Percentiles rank a stretch among this genome's conserved stretches.
Conservation (phyloP, 1,140 invertebrate genomes). For the Atopsyche davidsoni region DNA sequence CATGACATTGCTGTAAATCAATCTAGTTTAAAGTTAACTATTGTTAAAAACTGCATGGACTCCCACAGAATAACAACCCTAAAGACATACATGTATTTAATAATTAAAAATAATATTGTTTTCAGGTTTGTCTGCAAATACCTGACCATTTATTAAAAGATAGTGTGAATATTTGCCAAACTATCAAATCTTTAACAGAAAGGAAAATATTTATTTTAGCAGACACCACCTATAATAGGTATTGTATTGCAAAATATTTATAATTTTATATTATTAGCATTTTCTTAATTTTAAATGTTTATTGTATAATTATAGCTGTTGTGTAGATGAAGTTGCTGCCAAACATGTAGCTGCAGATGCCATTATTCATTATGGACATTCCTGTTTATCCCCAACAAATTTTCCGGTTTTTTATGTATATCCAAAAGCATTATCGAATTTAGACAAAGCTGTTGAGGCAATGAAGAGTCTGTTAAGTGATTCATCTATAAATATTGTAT, state of each 20-base stretch:
- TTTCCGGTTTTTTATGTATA: conserved; percentile 71
- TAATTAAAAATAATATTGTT: conserved; percentile 5
- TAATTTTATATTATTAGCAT: conserved; percentile 3
- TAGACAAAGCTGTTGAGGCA: conserved; percentile 36
- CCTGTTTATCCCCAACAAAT: conserved; percentile 71
- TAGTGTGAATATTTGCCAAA: conserved; percentile 61
- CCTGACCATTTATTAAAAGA: conserved; percentile 73
- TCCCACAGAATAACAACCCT: too few relatives aligned
- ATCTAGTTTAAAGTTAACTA: too few relatives aligned
- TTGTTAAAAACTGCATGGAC: too few relatives aligned
- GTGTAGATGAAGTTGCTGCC: conserved; percentile 86
- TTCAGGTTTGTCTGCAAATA: conserved; percentile 39
- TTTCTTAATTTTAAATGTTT: conserved; percentile 8
- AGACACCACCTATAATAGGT: conserved; percentile 92
- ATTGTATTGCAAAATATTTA: conserved; percentile 17
- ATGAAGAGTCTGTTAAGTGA: conserved; percentile 34
- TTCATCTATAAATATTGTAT: conserved; percentile 52
- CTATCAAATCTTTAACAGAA: conserved; percentile 54
- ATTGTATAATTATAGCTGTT: conserved; percentile 63
- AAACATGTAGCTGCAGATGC: conserved; percentile 78
- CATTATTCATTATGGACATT: conserved; percentile 86
- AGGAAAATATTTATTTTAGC: conserved; percentile 75
- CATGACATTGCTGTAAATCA: too few relatives aligned
- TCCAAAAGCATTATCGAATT: conserved; percentile 53
- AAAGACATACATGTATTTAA: not conserved